phyloP scores from a whole-genome alignment of 2,113 vertebrate genomes.

The Phalacrocorax carbo region DNA sequence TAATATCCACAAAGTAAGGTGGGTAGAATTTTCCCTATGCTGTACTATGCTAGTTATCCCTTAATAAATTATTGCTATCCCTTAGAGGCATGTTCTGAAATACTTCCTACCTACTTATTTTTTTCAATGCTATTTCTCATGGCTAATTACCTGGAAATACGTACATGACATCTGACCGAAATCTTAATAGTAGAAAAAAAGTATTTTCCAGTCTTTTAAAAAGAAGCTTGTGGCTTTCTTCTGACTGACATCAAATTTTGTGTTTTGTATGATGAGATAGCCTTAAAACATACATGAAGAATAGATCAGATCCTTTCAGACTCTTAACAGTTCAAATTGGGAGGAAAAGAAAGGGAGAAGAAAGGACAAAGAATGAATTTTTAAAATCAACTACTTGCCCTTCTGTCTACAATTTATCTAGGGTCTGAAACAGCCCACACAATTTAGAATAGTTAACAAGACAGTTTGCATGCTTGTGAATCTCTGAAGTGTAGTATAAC shows the following conservation, averaged over 20 bases:
- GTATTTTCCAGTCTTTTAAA: not conserved
- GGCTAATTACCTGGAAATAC: constrained; percentile 61
- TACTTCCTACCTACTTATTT: constrained; percentile 27
- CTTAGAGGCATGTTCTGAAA: constrained; percentile 56
- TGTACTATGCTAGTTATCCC: constrained; percentile 38
- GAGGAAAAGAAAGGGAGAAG: not conserved
- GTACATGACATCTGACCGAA: constrained; percentile 26
- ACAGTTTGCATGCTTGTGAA: not conserved
- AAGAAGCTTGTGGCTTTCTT: not conserved
- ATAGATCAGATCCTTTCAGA: not conserved
- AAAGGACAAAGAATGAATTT: not conserved
- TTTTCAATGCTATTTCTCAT: constrained; percentile 30
- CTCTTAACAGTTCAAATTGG: not conserved
- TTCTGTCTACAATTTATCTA: not conserved
- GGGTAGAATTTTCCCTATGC: constrained; percentile 18
- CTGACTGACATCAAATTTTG: not conserved
- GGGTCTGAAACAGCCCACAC: not conserved
- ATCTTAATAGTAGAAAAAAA: not conserved
- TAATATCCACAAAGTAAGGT: constrained; percentile 48
- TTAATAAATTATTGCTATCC: constrained; percentile 64
- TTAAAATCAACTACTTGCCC: not conserved
- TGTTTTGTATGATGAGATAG: not conserved
- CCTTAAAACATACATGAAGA: not conserved
- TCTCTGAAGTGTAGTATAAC: not conserved
- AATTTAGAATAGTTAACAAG: not conserved